phyloP scores from a whole-genome alignment of 2,113 vertebrate genomes.

The Lipotes vexillifer region DNA sequence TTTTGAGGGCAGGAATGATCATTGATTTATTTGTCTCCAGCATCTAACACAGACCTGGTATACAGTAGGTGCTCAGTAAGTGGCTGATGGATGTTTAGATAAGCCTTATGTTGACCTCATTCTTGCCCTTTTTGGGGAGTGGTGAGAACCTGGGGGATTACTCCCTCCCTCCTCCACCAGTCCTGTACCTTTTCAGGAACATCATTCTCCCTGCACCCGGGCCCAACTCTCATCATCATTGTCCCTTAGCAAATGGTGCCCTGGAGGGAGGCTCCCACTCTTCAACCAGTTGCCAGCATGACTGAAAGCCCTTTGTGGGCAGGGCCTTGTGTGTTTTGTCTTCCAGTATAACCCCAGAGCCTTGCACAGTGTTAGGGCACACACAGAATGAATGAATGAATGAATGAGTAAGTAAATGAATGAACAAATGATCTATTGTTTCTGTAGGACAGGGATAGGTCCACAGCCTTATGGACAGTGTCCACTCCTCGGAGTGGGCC shows the following conservation, averaged over 20 bases:
- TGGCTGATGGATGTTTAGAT: not conserved
- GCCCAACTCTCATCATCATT: not conserved
- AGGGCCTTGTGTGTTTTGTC: not conserved
- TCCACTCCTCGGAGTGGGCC: not conserved
- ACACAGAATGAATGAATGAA: not conserved
- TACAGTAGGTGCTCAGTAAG: not conserved
- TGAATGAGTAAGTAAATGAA: not conserved
- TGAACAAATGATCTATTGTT: accelerated
- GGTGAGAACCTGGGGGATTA: not conserved
- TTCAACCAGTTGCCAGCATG: too few relatives aligned
- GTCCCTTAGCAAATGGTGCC: not conserved
- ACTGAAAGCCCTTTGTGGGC: not conserved
- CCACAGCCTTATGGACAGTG: accelerated
- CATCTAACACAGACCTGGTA: not conserved
- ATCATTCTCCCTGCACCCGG: accelerated
- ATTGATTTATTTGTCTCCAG: not conserved
- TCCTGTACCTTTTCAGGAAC: not conserved
- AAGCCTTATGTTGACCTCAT: not conserved
- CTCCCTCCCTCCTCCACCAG: too few relatives aligned
- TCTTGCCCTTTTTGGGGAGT: not conserved
- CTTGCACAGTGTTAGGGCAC: not conserved
- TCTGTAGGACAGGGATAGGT: accelerated
- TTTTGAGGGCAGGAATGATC: not conserved
- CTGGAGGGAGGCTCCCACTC: not conserved
- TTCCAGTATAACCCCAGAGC: not conserved